Percentiles rank a stretch among this genome's conserved stretches.
phyloP scores from a whole-genome alignment of 2,888 invertebrate genomes.

The Cybosia mesomella region DNA sequence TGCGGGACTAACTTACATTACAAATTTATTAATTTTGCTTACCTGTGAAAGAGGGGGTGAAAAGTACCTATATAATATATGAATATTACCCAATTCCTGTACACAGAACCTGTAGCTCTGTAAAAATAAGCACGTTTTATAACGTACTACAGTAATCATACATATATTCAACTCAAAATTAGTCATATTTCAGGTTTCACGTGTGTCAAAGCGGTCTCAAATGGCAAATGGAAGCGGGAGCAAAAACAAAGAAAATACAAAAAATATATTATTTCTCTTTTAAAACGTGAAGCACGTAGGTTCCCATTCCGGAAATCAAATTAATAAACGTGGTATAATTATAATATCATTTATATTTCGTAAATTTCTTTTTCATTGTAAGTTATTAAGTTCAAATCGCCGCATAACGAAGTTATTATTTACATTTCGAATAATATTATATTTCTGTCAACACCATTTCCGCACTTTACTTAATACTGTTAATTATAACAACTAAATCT shows the following conservation, averaged over 20 bases:
- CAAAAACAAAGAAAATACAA: not conserved
- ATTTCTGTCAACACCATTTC: not conserved
- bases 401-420: not conserved
- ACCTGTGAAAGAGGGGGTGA: not conserved
- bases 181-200: not conserved
- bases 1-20: constrained; percentile 1
- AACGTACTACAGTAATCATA: too few relatives aligned
- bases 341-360: not conserved
- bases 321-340: not conserved
- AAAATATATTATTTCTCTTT: not conserved
- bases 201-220: not conserved
- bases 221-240: not conserved
- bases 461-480: not conserved
- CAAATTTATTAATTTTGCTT: not conserved
- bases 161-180: not conserved
- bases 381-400: constrained; percentile 4
- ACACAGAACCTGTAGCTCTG: too few relatives aligned
- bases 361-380: not conserved
- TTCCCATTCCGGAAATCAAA: not conserved
- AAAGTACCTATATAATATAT: not conserved
- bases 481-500: not conserved
- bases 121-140: too few relatives aligned
- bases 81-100: not conserved
- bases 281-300: not conserved
- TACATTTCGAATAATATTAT: not conserved